Evolutionary conservation across 1,140 invertebrate genomes (phyloP).

Genomic region (Pseudomyrmex gracilis): DNA sequence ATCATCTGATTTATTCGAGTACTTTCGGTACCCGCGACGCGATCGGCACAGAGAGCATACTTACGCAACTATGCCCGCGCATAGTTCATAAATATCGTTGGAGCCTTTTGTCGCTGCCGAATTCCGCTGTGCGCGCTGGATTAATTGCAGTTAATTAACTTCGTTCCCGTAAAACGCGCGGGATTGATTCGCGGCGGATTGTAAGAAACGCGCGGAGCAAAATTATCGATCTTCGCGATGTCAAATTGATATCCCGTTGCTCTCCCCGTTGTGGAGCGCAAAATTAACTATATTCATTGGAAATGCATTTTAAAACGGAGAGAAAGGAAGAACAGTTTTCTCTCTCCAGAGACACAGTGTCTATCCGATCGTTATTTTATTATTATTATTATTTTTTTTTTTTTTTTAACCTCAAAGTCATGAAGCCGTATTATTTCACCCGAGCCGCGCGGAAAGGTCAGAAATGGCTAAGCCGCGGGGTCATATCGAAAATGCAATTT

Average conservation of each 20-base stretch:
- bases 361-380: background rate
- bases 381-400: background rate
- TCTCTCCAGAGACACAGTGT: no score
- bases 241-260: background rate
- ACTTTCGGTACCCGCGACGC: conserved; percentile 40
- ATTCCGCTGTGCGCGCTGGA: conserved; percentile 55
- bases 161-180: background rate
- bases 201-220: no score
- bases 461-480: conserved; percentile 30
- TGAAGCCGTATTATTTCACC: conserved; percentile 24
- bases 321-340: no score
- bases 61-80: conserved; percentile 68
- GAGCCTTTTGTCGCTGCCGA: conserved; percentile 41
- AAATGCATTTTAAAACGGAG: background rate
- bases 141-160: conserved; percentile 57
- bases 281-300: background rate
- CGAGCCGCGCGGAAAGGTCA: conserved; percentile 19
- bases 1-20: conserved; percentile 69
- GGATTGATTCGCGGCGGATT: background rate
- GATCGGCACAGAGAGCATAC: conserved; percentile 56
- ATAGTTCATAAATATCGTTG: conserved; percentile 65
- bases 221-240: no score
- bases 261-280: background rate
- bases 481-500: conserved; percentile 66
- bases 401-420: conserved; percentile 4